phyloP scores from a whole-genome alignment of 1,140 invertebrate species.

The Brachionus asplanchnoidis region DNA sequence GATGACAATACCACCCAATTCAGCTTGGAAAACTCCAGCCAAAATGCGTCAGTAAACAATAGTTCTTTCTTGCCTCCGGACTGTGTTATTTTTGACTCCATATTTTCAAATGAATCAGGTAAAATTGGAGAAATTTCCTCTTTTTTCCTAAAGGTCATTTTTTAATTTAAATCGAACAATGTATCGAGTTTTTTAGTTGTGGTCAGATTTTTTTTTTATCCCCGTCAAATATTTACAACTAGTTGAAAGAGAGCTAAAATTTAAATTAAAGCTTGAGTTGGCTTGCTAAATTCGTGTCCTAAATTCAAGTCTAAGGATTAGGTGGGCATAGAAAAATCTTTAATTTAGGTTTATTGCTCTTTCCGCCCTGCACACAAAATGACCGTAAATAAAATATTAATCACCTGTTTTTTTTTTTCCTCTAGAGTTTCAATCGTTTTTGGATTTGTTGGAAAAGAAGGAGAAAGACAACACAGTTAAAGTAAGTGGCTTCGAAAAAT shows the following conservation, averaged over 20 bases:
- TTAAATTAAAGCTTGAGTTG: background rate
- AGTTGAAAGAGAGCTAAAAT: background rate
- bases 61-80: background rate
- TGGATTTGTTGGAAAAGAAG: constrained; percentile 34
- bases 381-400: constrained; percentile 12
- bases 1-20: background rate
- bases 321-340: background rate
- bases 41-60: background rate
- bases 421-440: constrained; percentile 41
- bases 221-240: constrained; percentile 19
- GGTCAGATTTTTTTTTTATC: background rate
- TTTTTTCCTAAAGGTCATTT: background rate
- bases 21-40: background rate
- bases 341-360: background rate
- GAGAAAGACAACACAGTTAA: constrained; percentile 23
- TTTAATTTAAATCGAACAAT: background rate
- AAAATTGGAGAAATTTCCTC: background rate
- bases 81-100: constrained; percentile 33
- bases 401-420: background rate
- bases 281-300: constrained; percentile 2
- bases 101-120: constrained; percentile 39
- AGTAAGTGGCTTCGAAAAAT: background rate
- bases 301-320: constrained; percentile 34
- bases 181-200: background rate
- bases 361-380: background rate